A percentile compares a stretch with the other conserved stretches of the same genome.
Evolutionary conservation across 2,888 invertebrate species (phyloP).

Genomic region (Helobdella robusta): DNA sequence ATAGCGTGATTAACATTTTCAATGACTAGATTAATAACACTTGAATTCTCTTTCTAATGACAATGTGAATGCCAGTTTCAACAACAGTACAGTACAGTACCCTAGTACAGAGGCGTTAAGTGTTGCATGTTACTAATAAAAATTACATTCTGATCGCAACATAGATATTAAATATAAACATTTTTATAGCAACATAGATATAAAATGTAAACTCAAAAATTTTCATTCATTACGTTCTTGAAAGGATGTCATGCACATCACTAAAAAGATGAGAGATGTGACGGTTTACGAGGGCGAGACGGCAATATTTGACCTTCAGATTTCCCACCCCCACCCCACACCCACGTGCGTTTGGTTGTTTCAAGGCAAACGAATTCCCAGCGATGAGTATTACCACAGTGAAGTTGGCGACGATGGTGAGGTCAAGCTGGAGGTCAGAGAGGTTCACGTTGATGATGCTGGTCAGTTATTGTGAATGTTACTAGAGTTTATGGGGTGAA

Average conservation of each 20-base stretch:
- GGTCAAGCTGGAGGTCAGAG: slow-evolving; percentile 67
- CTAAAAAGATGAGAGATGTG: slow-evolving; percentile 35
- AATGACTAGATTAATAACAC: no score
- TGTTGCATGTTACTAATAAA: no score
- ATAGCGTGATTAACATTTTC: no score
- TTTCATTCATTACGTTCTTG: not conserved
- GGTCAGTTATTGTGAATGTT: slow-evolving; percentile 79
- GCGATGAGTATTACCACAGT: slow-evolving; percentile 31
- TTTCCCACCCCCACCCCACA: slow-evolving; percentile 24
- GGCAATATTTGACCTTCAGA: slow-evolving; percentile 32
- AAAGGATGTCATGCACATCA: slow-evolving; percentile 28
- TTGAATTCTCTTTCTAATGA: no score
- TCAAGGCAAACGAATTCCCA: slow-evolving; percentile 30
- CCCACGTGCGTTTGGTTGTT: slow-evolving; percentile 33
- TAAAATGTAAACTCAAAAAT: not conserved
- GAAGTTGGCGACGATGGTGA: slow-evolving; percentile 29
- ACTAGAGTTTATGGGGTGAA: slow-evolving; percentile 85
- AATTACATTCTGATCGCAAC: no score
- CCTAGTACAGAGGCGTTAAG: no score
- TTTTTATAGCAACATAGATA: no score
- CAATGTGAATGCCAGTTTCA: no score
- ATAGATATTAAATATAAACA: no score
- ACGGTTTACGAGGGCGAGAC: slow-evolving; percentile 42
- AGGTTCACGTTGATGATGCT: slow-evolving; percentile 84
- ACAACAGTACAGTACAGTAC: no score